Base-by-base conservation (phyloP, 92 coral and sea anemone species). In the Phymanthus crucifer region DNA sequence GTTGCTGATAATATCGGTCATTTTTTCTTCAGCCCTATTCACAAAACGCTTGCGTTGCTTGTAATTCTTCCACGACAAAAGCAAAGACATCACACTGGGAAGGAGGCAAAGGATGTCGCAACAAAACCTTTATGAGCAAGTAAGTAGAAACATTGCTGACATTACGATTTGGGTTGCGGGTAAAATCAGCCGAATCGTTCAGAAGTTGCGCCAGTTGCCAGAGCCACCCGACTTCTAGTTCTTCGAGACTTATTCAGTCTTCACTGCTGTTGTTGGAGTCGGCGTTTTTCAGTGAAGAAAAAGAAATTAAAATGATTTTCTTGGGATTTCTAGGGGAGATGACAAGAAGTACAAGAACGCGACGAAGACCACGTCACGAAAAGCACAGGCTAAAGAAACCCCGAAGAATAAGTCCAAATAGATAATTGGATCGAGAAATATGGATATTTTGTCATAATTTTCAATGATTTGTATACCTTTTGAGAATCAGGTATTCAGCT, bases 41-140 rank as follows among this genome's bases (percentile, higher is more conserved):
- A 24, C 98, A 94, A 72, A 88, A 85, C 18, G 77, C 87, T 3
- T 94, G 98, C 75, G 78, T 78, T 8, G 92, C 91, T n/a, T 94
- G 98, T 78, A 86, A 88, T 72, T 71, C 98, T 24, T 77, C 89
- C 7, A 76, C 89, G 71, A 94, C 97, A 19, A 91, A 87, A 78
- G 81, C 94, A 29, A 97, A 75, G 40, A 77, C 98, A 18, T 76
- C 94, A 47, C 97, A 94, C 78, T 94, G 98, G 98, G 98, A 94
- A 76, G 98, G 98, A 17, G 98, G 98, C 78, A 94, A 83, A 69
- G 98, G 98, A 82, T 94, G 98, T 73, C 94, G 98, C 66, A 93
- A 94, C 81, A 92, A 81, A 75, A 52, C 84, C 8, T 31, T 79
- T 52, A 94, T 94, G 98, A 91, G 92, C 83, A 92, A 92, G 98